phyloP scores from a whole-genome alignment of 2,113 vertebrate species.

The Mustela lutreola region DNA sequence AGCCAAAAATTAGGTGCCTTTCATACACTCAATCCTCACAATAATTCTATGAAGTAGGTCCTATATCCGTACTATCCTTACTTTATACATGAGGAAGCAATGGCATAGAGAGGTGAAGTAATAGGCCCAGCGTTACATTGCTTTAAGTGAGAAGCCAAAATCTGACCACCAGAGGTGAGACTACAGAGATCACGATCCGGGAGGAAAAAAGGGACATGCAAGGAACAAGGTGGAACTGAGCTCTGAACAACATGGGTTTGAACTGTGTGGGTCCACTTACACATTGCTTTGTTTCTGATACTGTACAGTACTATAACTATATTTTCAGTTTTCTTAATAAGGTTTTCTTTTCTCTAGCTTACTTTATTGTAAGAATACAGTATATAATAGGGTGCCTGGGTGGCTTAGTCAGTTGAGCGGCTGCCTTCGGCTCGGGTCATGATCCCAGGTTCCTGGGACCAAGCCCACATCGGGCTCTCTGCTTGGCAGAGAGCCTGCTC shows the following conservation, averaged over 20 bases:
- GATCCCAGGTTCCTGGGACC: too few relatives aligned
- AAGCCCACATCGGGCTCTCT: too few relatives aligned
- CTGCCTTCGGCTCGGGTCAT: too few relatives aligned
- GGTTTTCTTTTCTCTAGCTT: not conserved
- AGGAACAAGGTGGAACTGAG: not conserved
- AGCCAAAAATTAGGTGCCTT: not conserved
- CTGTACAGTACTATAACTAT: not conserved
- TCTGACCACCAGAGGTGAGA: not conserved
- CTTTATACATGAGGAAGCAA: not conserved
- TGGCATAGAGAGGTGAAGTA: not conserved
- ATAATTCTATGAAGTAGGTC: not conserved
- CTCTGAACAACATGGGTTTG: not conserved
- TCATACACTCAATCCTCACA: not conserved
- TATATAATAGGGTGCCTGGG: not conserved
- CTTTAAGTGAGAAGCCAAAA: not conserved
- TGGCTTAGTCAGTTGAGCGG: too few relatives aligned
- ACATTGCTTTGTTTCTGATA: not conserved
- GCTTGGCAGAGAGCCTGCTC: too few relatives aligned
- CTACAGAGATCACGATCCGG: not conserved
- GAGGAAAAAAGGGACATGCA: not conserved
- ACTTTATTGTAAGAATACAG: not conserved
- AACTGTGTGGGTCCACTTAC: not conserved
- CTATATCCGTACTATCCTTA: not conserved
- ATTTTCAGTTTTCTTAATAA: not conserved
- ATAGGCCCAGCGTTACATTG: not conserved